Evolutionary conservation across 2,797 vertebrate species (phyloP), one percentile per base, ranked within the genome.

Genomic region (Girardinus metallicus): DNA sequence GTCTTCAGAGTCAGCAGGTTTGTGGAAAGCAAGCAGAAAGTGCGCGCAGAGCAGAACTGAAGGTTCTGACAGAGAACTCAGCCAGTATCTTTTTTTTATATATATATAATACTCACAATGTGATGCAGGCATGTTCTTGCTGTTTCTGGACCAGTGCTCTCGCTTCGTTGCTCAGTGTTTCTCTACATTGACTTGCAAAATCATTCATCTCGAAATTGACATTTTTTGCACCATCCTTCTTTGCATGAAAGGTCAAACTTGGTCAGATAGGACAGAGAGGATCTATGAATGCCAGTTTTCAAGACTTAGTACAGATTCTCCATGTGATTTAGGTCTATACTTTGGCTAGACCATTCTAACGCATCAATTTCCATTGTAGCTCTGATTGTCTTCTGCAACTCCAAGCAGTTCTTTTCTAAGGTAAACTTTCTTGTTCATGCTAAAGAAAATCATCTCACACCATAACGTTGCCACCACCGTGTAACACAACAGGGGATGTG

Each of bases 1-100:
- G 81, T 74, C 74, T 81, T 84, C 36, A 77, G 71, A 80, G 80
- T 83, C 71, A 76, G 83, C 78, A 76, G 78, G 83, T 41, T 68
- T 41, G 18, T 68, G 64, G 36, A 41, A 68, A 66, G 34, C 62
- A 64, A 36, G 21, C 39, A 26, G 21, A 43, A 43, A 70, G 21
- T 43, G 66, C 1, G 23, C 2, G 9, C 64, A 12, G 64, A 41
- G 7, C 34, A 11, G 34, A 18, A 66, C 36, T 23, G 64, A 39
- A 39, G 34, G 36, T 11, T 23, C 64, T 39, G 64, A 39, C 34
- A 66, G 64, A 66, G 4, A 41, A 68, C 36, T 26, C 8, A 12
- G 4, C 16, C 21, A 68, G 5, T 66, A 23, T 21, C 9, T 4
- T 36, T 36, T 18, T 5, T 23, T 39, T 21, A 7, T 64, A 39